A percentile compares a stretch with the other conserved stretches of the same genome.
Evolutionary conservation across 1,140 invertebrate genomes (phyloP).

Genomic region (Pseudoatta argentina): DNA sequence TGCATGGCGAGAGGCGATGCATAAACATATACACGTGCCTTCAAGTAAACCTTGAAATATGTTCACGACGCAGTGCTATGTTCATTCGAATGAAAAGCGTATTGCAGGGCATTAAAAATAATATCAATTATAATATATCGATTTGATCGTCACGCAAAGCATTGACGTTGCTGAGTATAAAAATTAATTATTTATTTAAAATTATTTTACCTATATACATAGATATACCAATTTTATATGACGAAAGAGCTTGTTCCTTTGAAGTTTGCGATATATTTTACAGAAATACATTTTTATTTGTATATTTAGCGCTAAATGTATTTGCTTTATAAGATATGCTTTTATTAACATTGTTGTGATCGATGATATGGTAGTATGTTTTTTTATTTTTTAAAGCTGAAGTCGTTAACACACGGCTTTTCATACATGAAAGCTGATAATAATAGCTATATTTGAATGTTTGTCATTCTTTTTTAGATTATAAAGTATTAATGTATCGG

Average conservation of each 20-base stretch:
- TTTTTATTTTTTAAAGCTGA: neutral
- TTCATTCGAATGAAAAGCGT: slow-evolving; percentile 10
- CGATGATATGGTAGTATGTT: neutral
- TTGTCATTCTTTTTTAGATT: neutral
- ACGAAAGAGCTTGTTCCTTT: neutral
- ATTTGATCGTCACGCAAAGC: neutral
- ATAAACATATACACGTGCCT: slow-evolving; percentile 40
- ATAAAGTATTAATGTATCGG: neutral
- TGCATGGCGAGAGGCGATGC: slow-evolving; percentile 38
- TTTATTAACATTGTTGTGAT: neutral
- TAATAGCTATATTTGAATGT: neutral
- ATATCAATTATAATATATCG: neutral
- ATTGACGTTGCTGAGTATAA: neutral
- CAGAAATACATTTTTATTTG: neutral
- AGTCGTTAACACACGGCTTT: neutral
- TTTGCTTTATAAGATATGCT: neutral
- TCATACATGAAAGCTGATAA: slow-evolving; percentile 14
- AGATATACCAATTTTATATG: neutral
- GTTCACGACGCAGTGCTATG: slow-evolving; percentile 2
- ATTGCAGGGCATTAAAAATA: neutral
- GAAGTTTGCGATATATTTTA: neutral
- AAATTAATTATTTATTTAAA: neutral
- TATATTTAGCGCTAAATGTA: neutral
- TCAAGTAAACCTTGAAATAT: neutral
- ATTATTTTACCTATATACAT: neutral